Percentiles rank a stretch among this genome's conserved stretches.
Evolutionary conservation across 2,113 vertebrate species (phyloP).

Genomic region (Dasypus novemcinctus): DNA sequence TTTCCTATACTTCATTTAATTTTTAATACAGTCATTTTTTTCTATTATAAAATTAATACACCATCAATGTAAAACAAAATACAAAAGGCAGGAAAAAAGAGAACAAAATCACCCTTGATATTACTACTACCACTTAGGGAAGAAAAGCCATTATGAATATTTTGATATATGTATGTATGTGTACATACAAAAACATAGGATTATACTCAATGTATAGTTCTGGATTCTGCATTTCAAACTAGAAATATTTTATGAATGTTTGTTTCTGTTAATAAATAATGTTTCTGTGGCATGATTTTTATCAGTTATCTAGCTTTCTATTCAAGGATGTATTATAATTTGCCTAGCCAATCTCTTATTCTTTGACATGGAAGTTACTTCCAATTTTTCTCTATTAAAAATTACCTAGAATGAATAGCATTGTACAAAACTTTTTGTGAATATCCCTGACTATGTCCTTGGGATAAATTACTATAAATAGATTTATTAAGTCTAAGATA

Average conservation of each 20-base stretch:
- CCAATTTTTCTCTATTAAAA: slow-evolving; percentile 14
- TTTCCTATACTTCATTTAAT: not conserved
- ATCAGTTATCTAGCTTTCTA: slow-evolving; percentile 26
- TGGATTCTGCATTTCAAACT: slow-evolving; percentile 4
- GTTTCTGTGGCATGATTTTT: not conserved
- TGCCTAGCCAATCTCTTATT: slow-evolving; percentile 31
- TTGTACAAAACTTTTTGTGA: not conserved
- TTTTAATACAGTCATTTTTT: slow-evolving; percentile 18
- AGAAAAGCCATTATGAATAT: not conserved
- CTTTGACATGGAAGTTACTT: not conserved
- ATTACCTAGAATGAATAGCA: not conserved
- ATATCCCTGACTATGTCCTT: not conserved
- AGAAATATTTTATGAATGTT: not conserved
- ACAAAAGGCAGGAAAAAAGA: not conserved
- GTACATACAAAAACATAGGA: not conserved
- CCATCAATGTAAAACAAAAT: not conserved
- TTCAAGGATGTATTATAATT: not conserved
- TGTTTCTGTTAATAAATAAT: slow-evolving; percentile 27
- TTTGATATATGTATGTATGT: not conserved
- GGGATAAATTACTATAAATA: not conserved
- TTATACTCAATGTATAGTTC: not conserved
- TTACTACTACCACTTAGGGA: not conserved
- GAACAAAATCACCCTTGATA: not conserved
- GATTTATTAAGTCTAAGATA: not conserved
- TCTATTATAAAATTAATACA: not conserved